These are phyloP conservation scores for Telmatochromis sp. DNA, from an alignment of 2,113 vertebrate genomes.

Conservation along the genomic window DNA sequence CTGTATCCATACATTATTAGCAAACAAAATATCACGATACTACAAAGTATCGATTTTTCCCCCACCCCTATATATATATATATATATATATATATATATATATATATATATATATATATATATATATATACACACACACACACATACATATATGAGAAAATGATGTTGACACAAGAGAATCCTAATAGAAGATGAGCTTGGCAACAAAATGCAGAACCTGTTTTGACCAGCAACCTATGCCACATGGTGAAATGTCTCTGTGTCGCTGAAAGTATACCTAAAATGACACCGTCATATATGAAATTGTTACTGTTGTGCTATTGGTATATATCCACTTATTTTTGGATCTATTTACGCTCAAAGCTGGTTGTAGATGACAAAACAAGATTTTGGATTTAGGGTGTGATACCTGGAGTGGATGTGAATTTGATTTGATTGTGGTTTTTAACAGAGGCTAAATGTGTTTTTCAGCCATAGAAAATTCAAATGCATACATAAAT, in stretches of 20 bases:
- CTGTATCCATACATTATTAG: no score
- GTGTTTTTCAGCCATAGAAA: background rate
- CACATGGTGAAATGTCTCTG: background rate
- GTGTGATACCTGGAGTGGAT: background rate
- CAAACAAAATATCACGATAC: no score
- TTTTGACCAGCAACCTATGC: background rate
- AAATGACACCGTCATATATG: background rate
- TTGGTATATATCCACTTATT: background rate
- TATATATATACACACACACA: accelerated
- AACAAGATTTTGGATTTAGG: background rate
- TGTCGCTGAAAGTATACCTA: background rate
- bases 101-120: background rate
- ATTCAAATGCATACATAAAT: background rate
- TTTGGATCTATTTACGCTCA: background rate
- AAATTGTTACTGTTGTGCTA: background rate
- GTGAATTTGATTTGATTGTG: background rate
- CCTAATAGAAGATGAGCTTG: background rate
- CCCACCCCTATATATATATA: no score
- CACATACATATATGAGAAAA: background rate
- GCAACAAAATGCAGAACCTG: background rate
- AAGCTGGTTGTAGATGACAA: background rate
- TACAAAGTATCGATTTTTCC: no score
- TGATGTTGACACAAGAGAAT: background rate
- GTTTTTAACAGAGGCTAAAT: background rate
- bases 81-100: no score